These are phyloP conservation scores for Atherinosoma microstoma DNA, from an alignment of 2,797 vertebrate genomes.

Conservation along the genomic window DNA sequence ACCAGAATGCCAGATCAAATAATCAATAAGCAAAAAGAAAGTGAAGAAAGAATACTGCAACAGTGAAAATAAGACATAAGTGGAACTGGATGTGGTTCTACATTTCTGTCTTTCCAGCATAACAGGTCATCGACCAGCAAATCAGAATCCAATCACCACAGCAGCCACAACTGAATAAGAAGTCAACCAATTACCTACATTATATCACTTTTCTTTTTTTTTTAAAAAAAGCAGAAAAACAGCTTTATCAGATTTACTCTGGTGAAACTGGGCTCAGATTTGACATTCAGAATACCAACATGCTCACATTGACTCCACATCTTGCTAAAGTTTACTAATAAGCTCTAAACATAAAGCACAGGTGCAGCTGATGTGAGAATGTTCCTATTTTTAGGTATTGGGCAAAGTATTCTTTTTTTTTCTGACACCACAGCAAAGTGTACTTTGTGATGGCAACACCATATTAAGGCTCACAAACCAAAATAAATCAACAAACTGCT, in stretches of 20 bases:
- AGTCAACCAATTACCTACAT: neutral
- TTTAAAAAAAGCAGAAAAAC: neutral
- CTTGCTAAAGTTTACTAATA: neutral
- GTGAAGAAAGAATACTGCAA: neutral
- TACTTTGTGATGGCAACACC: neutral
- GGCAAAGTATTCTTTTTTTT: neutral
- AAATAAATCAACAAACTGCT: neutral
- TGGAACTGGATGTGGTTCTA: no score
- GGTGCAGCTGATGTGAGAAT: neutral
- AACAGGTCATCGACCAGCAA: neutral
- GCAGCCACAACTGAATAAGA: neutral
- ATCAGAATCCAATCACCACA: neutral
- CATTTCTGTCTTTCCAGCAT: neutral
- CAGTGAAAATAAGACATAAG: no score
- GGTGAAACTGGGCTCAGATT: neutral
- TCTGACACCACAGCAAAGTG: neutral
- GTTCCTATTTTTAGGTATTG: neutral
- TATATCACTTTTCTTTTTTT: no score
- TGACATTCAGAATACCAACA: no score
- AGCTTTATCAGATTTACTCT: neutral
- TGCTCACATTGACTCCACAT: neutral
- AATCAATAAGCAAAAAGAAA: neutral
- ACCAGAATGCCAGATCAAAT: no score
- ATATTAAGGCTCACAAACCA: neutral
- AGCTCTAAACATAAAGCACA: no score